These are phyloP conservation scores for Andrena haemorrhoa DNA, from an alignment of 2,888 invertebrate species.

Conservation along the genomic window DNA sequence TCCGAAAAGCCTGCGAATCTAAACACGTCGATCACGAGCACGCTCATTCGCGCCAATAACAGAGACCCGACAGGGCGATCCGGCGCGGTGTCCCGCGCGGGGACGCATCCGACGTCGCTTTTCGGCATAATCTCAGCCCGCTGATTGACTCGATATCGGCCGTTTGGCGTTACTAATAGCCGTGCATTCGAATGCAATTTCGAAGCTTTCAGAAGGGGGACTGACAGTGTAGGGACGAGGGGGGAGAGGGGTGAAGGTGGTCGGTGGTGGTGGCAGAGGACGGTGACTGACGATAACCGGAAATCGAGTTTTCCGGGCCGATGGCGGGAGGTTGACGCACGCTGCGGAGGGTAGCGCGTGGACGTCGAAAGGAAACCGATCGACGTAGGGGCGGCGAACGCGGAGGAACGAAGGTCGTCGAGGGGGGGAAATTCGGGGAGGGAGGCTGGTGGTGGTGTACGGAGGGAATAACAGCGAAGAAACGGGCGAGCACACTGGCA, in stretches of 20 bases:
- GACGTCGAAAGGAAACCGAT: slow-evolving; percentile 44
- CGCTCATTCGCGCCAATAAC: too few relatives aligned
- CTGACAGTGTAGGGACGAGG: background rate
- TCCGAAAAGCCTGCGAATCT: too few relatives aligned
- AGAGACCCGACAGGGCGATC: too few relatives aligned
- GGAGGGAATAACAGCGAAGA: slow-evolving; percentile 8
- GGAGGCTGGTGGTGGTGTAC: background rate
- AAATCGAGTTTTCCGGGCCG: slow-evolving; percentile 77
- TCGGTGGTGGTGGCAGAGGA: slow-evolving; percentile 20
- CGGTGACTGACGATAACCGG: slow-evolving; percentile 76
- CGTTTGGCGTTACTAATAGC: slow-evolving; percentile 64
- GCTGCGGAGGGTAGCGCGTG: slow-evolving; percentile 26
- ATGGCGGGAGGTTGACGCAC: slow-evolving; percentile 56
- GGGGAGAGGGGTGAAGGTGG: slow-evolving; percentile 15
- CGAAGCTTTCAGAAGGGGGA: slow-evolving; percentile 64
- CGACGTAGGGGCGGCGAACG: slow-evolving; percentile 10
- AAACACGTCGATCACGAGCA: too few relatives aligned
- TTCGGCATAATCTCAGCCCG: slow-evolving; percentile 40
- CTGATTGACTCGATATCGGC: slow-evolving; percentile 55
- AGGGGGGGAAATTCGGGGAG: background rate
- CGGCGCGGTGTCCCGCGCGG: background rate
- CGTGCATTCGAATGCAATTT: slow-evolving; percentile 77
- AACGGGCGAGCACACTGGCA: slow-evolving; percentile 11
- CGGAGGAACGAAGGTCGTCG: slow-evolving; percentile 33
- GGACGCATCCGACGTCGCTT: slow-evolving; percentile 24